Evolutionary conservation across 2,113 vertebrate species (phyloP), one percentile per base, ranked within the genome.

Genomic region (Entomyzon cyanotis): DNA sequence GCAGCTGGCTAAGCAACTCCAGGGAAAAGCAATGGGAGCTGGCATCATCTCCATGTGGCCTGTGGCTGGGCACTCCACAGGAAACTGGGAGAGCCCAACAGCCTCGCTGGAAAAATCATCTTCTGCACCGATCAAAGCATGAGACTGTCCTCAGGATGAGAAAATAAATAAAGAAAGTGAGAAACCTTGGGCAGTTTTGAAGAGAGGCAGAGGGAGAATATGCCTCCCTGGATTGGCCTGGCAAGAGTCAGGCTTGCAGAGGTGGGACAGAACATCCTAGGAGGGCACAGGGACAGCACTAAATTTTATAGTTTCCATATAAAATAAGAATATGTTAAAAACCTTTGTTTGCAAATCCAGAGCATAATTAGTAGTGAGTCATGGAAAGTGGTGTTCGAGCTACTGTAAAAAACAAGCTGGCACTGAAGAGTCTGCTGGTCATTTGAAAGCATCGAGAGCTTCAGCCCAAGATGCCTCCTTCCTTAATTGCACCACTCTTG

Each of bases 401-500:
- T 82, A 62, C 63, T 21, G 81, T 42, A 49, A 60, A 87, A 62
- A 95, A 53, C 65, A 84, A 91, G 70, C 53, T 10, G 7, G 83
- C 0, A 0, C 63, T 92, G 94, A 87, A 87, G 69, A 53, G 41
- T 94, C 89, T 95, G 84, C 49, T 94, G 91, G 95, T 91, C 84
- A 59, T 88, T 85, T 93, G 93, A 95, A 95, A 90, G 74, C 33
- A 2, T 35, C 0, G 0, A 69, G 87, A 94, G 87, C 78, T 93
- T 59, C 87, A 85, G 78, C 90, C 70, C 55, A 67, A 95, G 91
- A 90, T 77, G 90, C 50, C 42, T 94, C 24, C 59, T 88, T 79
- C 75, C 82, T 91, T 94, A 96, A 96, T 91, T 95, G 90, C 81
- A 94, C 74, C 67, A 77, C 68, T 96, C 53, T 73, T 1, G 10